Percentiles rank a stretch among this genome's conserved stretches.
phyloP scores from a whole-genome alignment of 1,140 invertebrate species.

The Bombus pascuorum region DNA sequence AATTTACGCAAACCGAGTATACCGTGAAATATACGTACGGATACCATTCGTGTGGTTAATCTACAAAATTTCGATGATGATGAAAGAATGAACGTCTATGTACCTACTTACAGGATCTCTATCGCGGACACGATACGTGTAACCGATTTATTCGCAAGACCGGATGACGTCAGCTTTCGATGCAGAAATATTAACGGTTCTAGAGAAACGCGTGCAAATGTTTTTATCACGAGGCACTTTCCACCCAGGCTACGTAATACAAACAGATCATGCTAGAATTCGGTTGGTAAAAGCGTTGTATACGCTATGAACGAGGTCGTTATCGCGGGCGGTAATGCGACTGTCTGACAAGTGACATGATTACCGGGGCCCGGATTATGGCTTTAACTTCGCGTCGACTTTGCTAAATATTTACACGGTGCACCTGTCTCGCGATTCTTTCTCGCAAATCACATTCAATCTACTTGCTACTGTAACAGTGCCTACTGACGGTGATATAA shows the following conservation, averaged over 20 bases:
- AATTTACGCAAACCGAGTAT: too few relatives aligned
- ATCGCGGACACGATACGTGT: neutral
- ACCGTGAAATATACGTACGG: too few relatives aligned
- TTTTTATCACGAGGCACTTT: slow-evolving; percentile 22
- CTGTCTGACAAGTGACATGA: slow-evolving; percentile 37
- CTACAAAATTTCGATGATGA: too few relatives aligned
- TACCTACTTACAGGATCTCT: too few relatives aligned
- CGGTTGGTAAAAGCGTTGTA: neutral
- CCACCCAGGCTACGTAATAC: neutral
- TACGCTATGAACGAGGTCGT: neutral
- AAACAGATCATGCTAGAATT: slow-evolving; percentile 21
- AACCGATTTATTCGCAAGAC: neutral
- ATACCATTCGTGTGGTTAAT: too few relatives aligned
- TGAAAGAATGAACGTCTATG: neutral
- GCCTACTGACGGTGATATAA: neutral
- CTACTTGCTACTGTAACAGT: neutral
- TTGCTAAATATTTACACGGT: slow-evolving; percentile 51
- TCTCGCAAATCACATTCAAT: slow-evolving; percentile 10
- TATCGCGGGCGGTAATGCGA: slow-evolving; percentile 30
- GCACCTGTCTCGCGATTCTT: slow-evolving; percentile 37
- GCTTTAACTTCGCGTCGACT: slow-evolving; percentile 31
- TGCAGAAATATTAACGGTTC: neutral
- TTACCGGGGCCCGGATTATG: slow-evolving; percentile 35
- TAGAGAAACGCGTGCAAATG: neutral
- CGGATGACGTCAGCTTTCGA: neutral